Percentiles rank a stretch among this genome's conserved stretches.
phyloP scores from a whole-genome alignment of 2,113 vertebrate genomes.

The Esox niger region DNA sequence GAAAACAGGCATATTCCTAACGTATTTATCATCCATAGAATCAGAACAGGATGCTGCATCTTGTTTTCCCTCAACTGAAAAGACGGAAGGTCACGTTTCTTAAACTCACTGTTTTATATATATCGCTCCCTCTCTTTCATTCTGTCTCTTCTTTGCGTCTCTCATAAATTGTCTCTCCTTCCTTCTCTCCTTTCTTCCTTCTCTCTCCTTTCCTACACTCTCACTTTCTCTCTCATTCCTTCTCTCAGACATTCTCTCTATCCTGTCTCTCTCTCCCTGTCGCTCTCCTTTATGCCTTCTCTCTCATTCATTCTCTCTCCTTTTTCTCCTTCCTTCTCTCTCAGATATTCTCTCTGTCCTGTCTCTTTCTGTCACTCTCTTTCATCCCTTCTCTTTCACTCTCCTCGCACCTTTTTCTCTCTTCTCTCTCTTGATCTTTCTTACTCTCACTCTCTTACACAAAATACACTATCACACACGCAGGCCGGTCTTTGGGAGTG shows the following conservation, averaged over 20 bases:
- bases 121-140: background rate
- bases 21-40: no score
- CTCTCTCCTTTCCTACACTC: background rate
- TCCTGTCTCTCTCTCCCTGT: no score
- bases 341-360: conserved; percentile 3
- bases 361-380: conserved; percentile 2
- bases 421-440: background rate
- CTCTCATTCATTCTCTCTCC: no score
- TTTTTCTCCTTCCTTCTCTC: no score
- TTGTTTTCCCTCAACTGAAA: no score
- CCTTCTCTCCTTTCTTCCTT: background rate
- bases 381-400: background rate
- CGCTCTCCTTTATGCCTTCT: no score
- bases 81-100: background rate
- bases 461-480: no score
- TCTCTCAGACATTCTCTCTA: no score
- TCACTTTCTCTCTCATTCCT: background rate
- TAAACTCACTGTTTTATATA: background rate
- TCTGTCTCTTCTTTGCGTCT: conserved; percentile 9
- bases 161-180: background rate
- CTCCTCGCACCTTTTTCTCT: background rate
- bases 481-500: no score
- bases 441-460: background rate
- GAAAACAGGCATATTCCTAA: no score
- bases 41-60: no score